Evolutionary conservation across 2,888 invertebrate species (phyloP).

Genomic region (Nemoura dubitans): DNA sequence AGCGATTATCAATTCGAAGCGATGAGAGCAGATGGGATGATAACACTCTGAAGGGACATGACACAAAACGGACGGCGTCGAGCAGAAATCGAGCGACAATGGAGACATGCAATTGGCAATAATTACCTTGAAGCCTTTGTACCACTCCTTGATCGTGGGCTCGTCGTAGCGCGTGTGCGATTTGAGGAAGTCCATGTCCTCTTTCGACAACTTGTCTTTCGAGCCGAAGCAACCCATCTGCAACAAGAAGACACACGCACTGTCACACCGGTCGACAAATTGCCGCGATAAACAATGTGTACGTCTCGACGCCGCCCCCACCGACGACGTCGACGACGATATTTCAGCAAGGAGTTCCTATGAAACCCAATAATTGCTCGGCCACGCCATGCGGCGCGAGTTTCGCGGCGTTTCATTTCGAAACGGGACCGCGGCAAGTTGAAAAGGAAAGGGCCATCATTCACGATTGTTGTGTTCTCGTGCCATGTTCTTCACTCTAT

Average conservation of each 20-base stretch:
- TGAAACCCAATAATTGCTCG: conserved; percentile 23
- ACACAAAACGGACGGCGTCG: too few species aligned
- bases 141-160: conserved; percentile 99
- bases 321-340: too few species aligned
- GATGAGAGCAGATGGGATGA: too few species aligned
- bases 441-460: background rate
- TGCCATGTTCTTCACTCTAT: background rate
- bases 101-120: too few species aligned
- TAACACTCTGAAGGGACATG: too few species aligned
- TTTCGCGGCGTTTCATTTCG: too few species aligned
- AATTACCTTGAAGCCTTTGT: conserved; percentile 97
- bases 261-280: background rate
- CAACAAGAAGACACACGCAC: conserved; percentile 55
- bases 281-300: background rate
- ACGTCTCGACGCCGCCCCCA: too few species aligned
- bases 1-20: too few species aligned
- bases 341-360: too few species aligned
- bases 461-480: background rate
- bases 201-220: conserved; percentile 96
- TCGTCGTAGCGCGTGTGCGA: conserved; percentile 98
- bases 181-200: conserved; percentile 98
- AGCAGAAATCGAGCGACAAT: too few species aligned
- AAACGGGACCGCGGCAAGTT: background rate
- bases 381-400: background rate
- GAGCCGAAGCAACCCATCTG: conserved; percentile 94